A percentile compares a stretch with the other conserved stretches of the same genome.
Conservation (phyloP, 2,113 vertebrate genomes). For the Platysteira castanea region DNA sequence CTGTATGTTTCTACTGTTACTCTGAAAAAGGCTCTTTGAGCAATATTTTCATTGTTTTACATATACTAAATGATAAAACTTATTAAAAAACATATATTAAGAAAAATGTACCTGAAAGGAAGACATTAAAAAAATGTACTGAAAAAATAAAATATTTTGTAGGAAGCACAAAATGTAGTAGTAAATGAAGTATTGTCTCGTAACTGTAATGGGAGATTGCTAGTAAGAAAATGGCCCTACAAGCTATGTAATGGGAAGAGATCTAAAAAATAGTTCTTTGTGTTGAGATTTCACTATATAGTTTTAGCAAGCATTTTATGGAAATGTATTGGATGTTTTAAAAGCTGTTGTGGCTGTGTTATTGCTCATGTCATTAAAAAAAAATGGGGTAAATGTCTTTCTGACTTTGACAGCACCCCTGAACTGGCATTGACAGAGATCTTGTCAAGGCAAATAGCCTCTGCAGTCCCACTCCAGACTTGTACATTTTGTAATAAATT, state of each 20-base stretch:
- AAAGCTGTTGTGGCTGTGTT: background rate
- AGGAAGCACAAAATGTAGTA: background rate
- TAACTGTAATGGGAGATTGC: background rate
- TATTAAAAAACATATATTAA: background rate
- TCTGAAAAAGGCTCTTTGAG: background rate
- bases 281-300: background rate
- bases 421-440: background rate
- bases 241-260: background rate
- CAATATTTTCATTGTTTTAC: background rate
- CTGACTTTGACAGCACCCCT: background rate
- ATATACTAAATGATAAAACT: background rate
- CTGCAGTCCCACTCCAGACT: background rate
- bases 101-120: background rate
- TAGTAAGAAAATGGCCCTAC: background rate
- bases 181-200: background rate
- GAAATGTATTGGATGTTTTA: background rate
- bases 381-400: background rate
- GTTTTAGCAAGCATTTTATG: background rate
- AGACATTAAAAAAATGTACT: background rate
- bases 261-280: background rate
- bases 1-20: background rate
- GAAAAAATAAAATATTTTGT: background rate
- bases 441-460: background rate
- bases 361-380: background rate
- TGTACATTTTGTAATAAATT: constrained; percentile 6